Percentiles rank a stretch among this genome's conserved stretches.
These are phyloP conservation scores for Andrena marginata DNA, from an alignment of 2,888 invertebrate genomes.

Conservation along the genomic window DNA sequence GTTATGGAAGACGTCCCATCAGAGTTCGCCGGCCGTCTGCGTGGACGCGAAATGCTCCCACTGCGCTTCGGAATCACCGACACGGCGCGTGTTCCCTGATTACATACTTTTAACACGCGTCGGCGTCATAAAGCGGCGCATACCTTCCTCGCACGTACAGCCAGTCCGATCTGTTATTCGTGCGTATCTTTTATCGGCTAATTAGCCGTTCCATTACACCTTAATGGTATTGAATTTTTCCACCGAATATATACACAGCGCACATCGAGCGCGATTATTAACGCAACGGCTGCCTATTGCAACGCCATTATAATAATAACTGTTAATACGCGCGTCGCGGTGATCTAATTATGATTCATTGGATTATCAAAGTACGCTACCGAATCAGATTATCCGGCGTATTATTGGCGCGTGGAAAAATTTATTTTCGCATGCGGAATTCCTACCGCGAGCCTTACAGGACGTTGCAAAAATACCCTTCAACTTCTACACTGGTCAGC, in stretches of 20 bases:
- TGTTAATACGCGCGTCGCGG: conserved; percentile 69
- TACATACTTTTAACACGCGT: conserved; percentile 19
- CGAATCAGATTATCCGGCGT: conserved; percentile 61
- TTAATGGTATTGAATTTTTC: conserved; percentile 73
- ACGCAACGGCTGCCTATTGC: conserved; percentile 67
- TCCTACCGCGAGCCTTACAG: not conserved
- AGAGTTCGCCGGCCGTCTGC: too few relatives aligned
- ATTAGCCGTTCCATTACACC: conserved; percentile 71
- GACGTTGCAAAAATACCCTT: not conserved
- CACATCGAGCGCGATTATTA: conserved; percentile 65
- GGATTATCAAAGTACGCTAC: conserved; percentile 68
- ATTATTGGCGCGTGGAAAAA: conserved; percentile 53
- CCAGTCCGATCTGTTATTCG: conserved; percentile 53
- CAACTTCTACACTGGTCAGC: not conserved
- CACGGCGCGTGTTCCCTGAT: not conserved
- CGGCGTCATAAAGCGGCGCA: conserved; percentile 13
- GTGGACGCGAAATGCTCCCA: conserved; percentile 1
- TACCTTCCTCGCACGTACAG: conserved; percentile 42
- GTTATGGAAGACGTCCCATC: too few relatives aligned
- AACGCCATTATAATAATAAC: conserved; percentile 74
- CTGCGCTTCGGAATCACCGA: not conserved
- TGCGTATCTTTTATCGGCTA: conserved; percentile 69
- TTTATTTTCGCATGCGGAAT: conserved; percentile 41
- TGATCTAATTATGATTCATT: conserved; percentile 71
- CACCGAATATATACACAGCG: conserved; percentile 55